Conservation (phyloP, 2,888 invertebrate genomes). For the Ceriagrion tenellum region DNA sequence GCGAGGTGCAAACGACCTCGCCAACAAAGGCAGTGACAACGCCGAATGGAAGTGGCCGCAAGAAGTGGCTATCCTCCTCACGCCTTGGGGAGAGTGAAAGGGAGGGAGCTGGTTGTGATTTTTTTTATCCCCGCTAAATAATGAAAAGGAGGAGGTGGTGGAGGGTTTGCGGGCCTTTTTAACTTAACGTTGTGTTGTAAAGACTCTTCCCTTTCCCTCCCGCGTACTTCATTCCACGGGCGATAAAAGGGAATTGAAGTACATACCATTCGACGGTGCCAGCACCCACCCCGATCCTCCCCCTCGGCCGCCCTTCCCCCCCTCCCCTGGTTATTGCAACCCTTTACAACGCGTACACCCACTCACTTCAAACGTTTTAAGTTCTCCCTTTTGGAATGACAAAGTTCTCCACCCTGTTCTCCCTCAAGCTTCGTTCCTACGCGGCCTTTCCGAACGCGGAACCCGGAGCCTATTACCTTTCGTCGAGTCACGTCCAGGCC, state of each 20-base stretch:
- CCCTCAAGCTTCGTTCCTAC: too few species aligned
- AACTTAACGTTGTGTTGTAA: too few species aligned
- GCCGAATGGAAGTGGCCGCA: neutral
- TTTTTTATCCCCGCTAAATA: neutral
- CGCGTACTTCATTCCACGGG: neutral
- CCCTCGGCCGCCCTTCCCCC: neutral
- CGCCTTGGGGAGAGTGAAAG: too few species aligned
- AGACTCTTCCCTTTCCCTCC: neutral
- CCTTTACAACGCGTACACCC: too few species aligned
- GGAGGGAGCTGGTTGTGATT: neutral
- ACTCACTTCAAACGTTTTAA: too few species aligned
- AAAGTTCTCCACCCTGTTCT: neutral
- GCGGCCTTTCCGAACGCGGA: too few species aligned
- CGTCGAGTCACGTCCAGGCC: constrained; percentile 35
- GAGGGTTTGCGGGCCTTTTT: neutral
- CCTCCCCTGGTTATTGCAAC: neutral
- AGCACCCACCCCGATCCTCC: neutral
- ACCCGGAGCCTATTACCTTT: neutral
- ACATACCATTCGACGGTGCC: neutral
- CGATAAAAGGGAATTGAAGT: neutral
- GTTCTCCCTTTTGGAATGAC: neutral
- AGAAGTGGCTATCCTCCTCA: constrained; percentile 11
- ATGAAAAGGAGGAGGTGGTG: neutral
- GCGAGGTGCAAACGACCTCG: neutral
- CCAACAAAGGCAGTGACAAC: constrained; percentile 11